A percentile compares a stretch with the other conserved stretches of the same genome.
These are phyloP conservation scores for Parauchenoglanis punctatus DNA, from an alignment of 2,797 vertebrate genomes.

Conservation along the genomic window DNA sequence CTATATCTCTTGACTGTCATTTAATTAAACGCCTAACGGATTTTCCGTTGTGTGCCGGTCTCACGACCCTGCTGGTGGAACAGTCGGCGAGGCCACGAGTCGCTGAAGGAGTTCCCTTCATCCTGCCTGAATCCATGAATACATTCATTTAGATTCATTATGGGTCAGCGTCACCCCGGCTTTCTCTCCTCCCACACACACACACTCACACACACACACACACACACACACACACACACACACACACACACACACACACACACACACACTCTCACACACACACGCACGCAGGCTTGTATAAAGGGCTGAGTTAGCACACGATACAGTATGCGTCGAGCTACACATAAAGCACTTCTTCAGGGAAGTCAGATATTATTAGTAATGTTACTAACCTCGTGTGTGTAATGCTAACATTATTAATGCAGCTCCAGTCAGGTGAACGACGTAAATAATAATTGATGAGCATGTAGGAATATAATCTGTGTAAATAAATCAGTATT, in stretches of 20 bases:
- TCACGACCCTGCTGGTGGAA: conserved; percentile 47
- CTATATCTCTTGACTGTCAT: conserved; percentile 61
- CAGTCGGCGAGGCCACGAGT: conserved; percentile 48
- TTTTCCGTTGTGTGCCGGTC: conserved; percentile 50
- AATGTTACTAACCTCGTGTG: too few species aligned
- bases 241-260: too few species aligned
- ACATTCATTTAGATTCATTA: conserved; percentile 57
- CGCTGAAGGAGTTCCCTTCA: conserved; percentile 41
- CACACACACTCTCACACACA: too few species aligned
- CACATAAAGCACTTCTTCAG: neutral
- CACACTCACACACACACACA: conserved; percentile 44
- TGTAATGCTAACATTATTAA: too few species aligned
- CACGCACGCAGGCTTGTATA: neutral
- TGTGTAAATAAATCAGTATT: neutral
- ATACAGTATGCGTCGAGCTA: neutral
- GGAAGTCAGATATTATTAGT: too few species aligned
- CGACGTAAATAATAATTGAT: neutral
- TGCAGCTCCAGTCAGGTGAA: neutral
- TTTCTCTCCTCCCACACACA: neutral
- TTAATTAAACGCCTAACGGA: conserved; percentile 60
- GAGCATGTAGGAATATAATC: neutral
- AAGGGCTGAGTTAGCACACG: neutral
- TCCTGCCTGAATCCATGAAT: conserved; percentile 48
- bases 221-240: neutral
- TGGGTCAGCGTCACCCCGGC: conserved; percentile 44